These are phyloP conservation scores for Portunus trituberculatus DNA, from an alignment of 1,140 invertebrate species.

Conservation along the genomic window DNA sequence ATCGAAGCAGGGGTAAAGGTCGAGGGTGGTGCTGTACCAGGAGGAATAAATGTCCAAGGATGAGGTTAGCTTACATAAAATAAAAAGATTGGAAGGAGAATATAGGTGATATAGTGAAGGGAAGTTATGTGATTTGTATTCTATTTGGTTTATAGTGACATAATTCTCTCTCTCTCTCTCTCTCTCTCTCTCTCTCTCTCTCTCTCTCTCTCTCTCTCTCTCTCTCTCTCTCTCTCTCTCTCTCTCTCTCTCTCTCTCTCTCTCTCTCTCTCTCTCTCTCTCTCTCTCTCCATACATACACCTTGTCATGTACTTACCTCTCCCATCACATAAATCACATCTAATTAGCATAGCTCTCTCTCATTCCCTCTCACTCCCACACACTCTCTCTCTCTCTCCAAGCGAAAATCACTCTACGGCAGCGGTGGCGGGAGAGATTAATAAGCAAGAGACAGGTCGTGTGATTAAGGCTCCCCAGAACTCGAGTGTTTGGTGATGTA, in stretches of 20 bases:
- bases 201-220: background rate
- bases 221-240: background rate
- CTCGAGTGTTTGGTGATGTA: constrained; percentile 22
- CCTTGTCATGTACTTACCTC: background rate
- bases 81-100: background rate
- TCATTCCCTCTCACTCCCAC: background rate
- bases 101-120: background rate
- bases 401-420: constrained; percentile 17
- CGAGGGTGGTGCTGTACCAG: background rate
- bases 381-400: background rate
- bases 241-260: background rate
- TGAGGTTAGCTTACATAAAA: background rate
- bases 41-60: background rate
- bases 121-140: background rate
- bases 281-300: background rate
- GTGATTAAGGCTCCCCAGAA: background rate
- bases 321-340: background rate
- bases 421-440: background rate
- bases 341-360: background rate
- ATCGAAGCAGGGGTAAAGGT: background rate
- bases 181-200: constrained; percentile 14
- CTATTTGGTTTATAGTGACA: background rate
- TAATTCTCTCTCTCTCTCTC: constrained; percentile 30
- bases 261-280: background rate
- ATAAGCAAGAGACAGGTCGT: constrained; percentile 16